A percentile compares a stretch with the other conserved stretches of the same genome.
Conservation (phyloP, 2,113 vertebrate genomes). For the Aegypius monachus region DNA sequence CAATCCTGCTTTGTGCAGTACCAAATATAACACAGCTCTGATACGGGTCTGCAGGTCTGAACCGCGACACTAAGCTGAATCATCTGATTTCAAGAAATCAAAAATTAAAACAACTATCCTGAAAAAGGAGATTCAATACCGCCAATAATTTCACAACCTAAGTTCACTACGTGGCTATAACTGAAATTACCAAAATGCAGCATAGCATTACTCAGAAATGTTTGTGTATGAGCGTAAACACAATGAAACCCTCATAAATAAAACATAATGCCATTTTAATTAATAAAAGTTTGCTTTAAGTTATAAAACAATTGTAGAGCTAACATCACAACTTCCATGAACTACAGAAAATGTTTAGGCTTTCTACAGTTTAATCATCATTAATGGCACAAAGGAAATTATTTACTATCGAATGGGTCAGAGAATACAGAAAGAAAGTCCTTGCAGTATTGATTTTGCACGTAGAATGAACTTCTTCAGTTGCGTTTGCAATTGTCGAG, state of each 20-base stretch:
- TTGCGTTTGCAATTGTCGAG: not conserved
- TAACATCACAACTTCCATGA: not conserved
- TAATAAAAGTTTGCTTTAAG: not conserved
- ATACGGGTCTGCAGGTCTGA: not conserved
- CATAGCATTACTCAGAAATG: not conserved
- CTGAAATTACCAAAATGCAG: not conserved
- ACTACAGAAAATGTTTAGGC: not conserved
- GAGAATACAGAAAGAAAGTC: not conserved
- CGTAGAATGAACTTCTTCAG: not conserved
- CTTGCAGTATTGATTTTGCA: not conserved
- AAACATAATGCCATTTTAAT: not conserved
- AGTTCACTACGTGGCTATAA: not conserved
- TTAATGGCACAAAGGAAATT: not conserved
- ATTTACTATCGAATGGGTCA: not conserved
- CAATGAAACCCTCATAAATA: not conserved
- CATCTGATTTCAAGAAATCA: not conserved
- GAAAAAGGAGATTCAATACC: not conserved
- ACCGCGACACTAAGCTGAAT: rapidly evolving
- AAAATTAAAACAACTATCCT: not conserved
- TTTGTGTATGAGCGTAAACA: not conserved
- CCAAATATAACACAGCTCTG: not conserved
- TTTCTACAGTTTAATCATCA: not conserved
- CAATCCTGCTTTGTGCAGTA: not conserved
- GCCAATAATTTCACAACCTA: not conserved
- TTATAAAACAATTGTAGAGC: not conserved